Conservation (phyloP, 1,140 invertebrate genomes). For the Paraescarpia echinospica region DNA sequence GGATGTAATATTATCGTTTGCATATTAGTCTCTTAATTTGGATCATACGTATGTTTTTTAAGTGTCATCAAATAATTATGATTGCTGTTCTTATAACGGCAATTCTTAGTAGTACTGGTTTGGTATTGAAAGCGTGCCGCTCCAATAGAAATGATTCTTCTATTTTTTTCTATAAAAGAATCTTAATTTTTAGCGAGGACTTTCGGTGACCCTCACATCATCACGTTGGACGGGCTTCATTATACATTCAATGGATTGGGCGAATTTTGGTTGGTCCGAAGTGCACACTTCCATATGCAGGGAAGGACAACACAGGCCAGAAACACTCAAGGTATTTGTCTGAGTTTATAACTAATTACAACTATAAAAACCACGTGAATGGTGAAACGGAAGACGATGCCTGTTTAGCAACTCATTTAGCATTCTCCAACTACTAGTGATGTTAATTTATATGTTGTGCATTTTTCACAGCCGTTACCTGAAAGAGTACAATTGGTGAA, state of each 20-base stretch:
- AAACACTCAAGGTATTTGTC: background rate
- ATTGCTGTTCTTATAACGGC: no score
- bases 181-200: background rate
- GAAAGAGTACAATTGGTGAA: no score
- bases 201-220: background rate
- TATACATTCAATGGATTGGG: background rate
- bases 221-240: background rate
- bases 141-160: no score
- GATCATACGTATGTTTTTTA: background rate
- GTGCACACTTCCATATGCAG: background rate
- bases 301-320: background rate
- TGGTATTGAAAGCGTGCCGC: no score
- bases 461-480: no score
- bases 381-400: no score
- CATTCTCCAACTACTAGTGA: background rate
- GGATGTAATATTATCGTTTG: no score
- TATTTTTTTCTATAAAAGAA: background rate
- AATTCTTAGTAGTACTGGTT: no score
- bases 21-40: background rate
- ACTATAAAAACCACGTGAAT: background rate
- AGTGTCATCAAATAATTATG: background rate
- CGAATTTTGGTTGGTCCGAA: background rate
- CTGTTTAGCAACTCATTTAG: background rate
- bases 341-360: background rate
- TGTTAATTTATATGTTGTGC: no score